Conservation (phyloP, 2,888 invertebrate genomes). For the Hypomecis punctinalis region DNA sequence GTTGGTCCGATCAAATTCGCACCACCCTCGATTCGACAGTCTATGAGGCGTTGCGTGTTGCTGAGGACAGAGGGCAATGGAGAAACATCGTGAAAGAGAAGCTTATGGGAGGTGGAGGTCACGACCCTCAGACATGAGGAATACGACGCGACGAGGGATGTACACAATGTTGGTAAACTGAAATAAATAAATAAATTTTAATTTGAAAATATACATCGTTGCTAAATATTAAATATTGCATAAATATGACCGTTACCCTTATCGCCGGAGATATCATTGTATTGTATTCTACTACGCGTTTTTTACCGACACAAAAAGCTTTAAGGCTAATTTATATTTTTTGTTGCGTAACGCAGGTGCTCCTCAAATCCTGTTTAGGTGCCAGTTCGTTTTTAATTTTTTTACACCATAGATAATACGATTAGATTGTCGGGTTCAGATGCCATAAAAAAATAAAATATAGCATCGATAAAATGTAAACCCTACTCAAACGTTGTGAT, state of each 20-base stretch:
- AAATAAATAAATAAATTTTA: too few species aligned
- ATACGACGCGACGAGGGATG: too few species aligned
- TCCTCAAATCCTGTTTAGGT: slow-evolving; percentile 55
- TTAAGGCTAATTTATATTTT: slow-evolving; percentile 57
- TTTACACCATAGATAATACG: slow-evolving; percentile 35
- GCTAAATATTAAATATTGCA: too few species aligned
- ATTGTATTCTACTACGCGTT: slow-evolving; percentile 35
- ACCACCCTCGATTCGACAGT: too few species aligned
- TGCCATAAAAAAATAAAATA: slow-evolving; percentile 26
- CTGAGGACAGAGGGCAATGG: too few species aligned
- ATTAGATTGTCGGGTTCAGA: slow-evolving; percentile 27
- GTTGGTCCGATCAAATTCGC: too few species aligned
- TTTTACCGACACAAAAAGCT: slow-evolving; percentile 49
- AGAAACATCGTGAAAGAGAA: too few species aligned
- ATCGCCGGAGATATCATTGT: slow-evolving; percentile 9
- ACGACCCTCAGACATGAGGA: too few species aligned
- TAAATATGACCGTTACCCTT: slow-evolving; percentile 15
- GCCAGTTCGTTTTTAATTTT: slow-evolving; percentile 52
- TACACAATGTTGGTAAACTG: too few species aligned
- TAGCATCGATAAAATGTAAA: slow-evolving; percentile 4
- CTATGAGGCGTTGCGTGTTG: too few species aligned
- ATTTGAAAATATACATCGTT: too few species aligned
- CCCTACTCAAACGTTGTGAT: neutral
- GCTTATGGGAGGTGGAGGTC: too few species aligned
- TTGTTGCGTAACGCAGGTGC: slow-evolving; percentile 78